Evolutionary conservation across 2,113 vertebrate genomes (phyloP).

Genomic region (Psammodynastes pulverulentus): DNA sequence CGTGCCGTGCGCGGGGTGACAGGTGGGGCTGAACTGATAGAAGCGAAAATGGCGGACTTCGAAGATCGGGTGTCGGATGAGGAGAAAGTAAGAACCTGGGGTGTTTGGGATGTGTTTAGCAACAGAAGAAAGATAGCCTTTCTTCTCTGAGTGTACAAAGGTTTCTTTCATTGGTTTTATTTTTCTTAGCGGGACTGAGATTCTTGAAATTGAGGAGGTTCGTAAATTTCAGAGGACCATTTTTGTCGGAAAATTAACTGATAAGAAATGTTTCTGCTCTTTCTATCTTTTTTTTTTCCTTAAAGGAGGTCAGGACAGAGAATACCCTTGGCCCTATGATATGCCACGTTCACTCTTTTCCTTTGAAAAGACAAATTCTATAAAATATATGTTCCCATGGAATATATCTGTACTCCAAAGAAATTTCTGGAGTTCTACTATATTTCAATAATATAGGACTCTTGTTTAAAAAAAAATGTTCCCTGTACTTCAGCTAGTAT

Average conservation of each 20-base stretch:
- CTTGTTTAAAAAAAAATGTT: background rate
- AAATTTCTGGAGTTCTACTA: background rate
- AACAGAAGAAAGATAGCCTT: background rate
- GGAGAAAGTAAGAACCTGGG: conserved; percentile 80
- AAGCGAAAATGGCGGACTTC: conserved; percentile 88
- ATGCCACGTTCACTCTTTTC: background rate
- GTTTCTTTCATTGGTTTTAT: background rate
- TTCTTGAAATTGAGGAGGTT: background rate
- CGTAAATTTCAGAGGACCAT: background rate
- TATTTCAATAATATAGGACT: background rate
- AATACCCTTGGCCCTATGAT: background rate
- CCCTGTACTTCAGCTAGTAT: background rate
- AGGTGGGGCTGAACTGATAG: conserved; percentile 55
- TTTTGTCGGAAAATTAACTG: background rate
- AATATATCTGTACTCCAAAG: background rate
- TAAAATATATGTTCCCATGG: background rate
- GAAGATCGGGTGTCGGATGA: conserved; percentile 86
- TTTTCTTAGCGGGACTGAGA: background rate
- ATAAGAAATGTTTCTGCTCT: background rate
- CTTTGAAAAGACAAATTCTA: background rate
- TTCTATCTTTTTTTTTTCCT: background rate
- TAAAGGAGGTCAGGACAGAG: background rate
- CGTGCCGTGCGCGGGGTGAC: conserved; percentile 55
- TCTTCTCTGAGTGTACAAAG: background rate
- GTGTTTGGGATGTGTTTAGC: background rate